phyloP scores from a whole-genome alignment of 2,113 vertebrate genomes.

The Heterochromis multidens region DNA sequence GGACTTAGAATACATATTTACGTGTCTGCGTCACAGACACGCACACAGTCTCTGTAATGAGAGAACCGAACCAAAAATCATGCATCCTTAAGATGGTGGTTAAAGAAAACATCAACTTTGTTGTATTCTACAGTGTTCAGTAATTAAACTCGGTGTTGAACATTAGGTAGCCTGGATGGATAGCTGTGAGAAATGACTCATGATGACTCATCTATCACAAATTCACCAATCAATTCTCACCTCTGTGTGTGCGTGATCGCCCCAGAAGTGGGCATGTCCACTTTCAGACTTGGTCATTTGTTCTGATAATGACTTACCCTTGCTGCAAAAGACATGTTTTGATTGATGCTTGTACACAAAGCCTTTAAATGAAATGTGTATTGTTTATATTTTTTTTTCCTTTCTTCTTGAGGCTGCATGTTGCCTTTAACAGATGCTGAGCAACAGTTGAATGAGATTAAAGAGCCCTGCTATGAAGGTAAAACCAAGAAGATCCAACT shows the following conservation, averaged over 20 bases:
- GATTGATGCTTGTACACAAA: slow-evolving; percentile 13
- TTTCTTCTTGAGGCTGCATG: slow-evolving; percentile 51
- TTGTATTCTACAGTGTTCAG: not conserved
- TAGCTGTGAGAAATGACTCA: slow-evolving; percentile 32
- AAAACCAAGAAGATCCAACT: slow-evolving; percentile 58
- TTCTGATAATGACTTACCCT: slow-evolving; percentile 25
- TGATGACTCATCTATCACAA: slow-evolving; percentile 50
- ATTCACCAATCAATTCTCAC: slow-evolving; percentile 31
- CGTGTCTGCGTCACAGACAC: not conserved
- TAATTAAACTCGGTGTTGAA: slow-evolving; percentile 10
- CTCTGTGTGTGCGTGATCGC: not conserved
- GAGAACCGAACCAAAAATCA: not conserved
- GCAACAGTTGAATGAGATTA: slow-evolving; percentile 71
- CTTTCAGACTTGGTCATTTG: slow-evolving; percentile 26
- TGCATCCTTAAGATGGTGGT: not conserved
- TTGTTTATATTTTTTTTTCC: not conserved
- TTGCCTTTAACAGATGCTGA: slow-evolving; percentile 63
- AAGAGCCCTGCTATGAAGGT: slow-evolving; percentile 51
- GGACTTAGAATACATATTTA: not conserved
- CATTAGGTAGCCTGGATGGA: not conserved
- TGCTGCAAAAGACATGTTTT: slow-evolving; percentile 12
- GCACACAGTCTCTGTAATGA: not conserved
- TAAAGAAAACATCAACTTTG: not conserved
- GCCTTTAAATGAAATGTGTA: not conserved
- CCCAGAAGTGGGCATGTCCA: slow-evolving; percentile 7